Evolutionary conservation across 1,140 invertebrate species (phyloP).

Genomic region (Drosophila teissieri): DNA sequence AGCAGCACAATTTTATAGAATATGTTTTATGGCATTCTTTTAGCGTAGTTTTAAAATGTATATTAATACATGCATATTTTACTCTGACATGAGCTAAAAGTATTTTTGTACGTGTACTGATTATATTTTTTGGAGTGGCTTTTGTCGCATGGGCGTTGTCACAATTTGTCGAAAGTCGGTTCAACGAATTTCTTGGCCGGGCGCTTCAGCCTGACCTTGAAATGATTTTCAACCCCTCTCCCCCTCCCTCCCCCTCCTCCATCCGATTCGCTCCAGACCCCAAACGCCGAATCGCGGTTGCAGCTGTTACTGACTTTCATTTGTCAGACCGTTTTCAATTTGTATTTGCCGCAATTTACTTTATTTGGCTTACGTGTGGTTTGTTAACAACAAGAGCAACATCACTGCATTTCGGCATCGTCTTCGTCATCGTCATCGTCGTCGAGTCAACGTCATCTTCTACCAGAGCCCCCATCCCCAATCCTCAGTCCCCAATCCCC

Average conservation of each 20-base stretch:
- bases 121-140: slow-evolving; percentile 1
- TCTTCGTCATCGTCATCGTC: slow-evolving; percentile 14
- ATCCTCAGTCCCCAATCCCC: no score
- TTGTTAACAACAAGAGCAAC: slow-evolving; percentile 44
- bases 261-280: not conserved
- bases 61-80: no score
- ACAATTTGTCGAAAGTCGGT: slow-evolving; percentile 65
- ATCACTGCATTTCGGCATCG: slow-evolving; percentile 14
- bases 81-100: no score
- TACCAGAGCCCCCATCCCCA: not conserved
- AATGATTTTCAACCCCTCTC: slow-evolving; percentile 40
- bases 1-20: not conserved
- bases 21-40: not conserved
- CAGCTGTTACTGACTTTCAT: slow-evolving; percentile 50
- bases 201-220: slow-evolving; percentile 61
- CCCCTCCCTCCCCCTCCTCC: not conserved
- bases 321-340: slow-evolving; percentile 57
- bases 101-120: slow-evolving; percentile 1
- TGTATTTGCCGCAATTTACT: slow-evolving; percentile 55
- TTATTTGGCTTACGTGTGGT: slow-evolving; percentile 48
- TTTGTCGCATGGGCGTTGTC: slow-evolving; percentile 64
- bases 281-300: slow-evolving; percentile 3
- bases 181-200: slow-evolving; percentile 69
- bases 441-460: slow-evolving; percentile 16
- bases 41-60: no score